phyloP scores from a whole-genome alignment of 2,113 vertebrate genomes.

The Pyrgilauda ruficollis region DNA sequence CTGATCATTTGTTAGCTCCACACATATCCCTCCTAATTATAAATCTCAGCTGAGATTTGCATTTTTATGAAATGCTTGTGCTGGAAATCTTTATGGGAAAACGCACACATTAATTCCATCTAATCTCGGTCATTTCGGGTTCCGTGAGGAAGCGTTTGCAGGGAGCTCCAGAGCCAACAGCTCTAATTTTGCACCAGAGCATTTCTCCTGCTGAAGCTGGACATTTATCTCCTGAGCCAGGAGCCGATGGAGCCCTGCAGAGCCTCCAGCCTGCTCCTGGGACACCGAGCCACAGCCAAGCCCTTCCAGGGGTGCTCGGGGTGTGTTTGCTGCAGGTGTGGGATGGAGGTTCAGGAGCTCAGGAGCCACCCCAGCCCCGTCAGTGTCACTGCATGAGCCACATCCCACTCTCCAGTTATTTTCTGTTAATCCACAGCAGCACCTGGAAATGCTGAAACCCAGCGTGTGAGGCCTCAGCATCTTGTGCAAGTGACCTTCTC shows the following conservation, averaged over 20 bases:
- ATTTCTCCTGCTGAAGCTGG: conserved; percentile 7
- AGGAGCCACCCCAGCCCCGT: not conserved
- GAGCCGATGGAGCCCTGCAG: not conserved
- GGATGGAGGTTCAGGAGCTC: not conserved
- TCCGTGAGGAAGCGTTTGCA: conserved; percentile 53
- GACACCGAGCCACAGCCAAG: rapidly evolving
- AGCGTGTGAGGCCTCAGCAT: rapidly evolving
- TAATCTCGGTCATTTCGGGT: conserved; percentile 69
- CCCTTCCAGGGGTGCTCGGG: not conserved
- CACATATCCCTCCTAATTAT: conserved; percentile 67
- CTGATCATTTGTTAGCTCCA: conserved; percentile 33
- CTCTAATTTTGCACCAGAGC: conserved; percentile 38
- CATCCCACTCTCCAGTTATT: rapidly evolving
- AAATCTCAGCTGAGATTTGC: conserved; percentile 72
- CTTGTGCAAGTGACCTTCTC: not conserved
- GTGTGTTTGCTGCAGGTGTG: not conserved
- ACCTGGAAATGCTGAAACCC: rapidly evolving
- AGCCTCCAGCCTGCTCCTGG: not conserved
- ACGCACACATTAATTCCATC: conserved; percentile 66
- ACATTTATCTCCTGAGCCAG: not conserved
- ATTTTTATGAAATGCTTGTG: conserved; percentile 73
- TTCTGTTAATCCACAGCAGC: rapidly evolving
- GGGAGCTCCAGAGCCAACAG: conserved; percentile 60
- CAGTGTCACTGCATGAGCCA: not conserved
- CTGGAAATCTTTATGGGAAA: conserved; percentile 64